Conservation (phyloP, 2,113 vertebrate species). For the Hoplias malabaricus region DNA sequence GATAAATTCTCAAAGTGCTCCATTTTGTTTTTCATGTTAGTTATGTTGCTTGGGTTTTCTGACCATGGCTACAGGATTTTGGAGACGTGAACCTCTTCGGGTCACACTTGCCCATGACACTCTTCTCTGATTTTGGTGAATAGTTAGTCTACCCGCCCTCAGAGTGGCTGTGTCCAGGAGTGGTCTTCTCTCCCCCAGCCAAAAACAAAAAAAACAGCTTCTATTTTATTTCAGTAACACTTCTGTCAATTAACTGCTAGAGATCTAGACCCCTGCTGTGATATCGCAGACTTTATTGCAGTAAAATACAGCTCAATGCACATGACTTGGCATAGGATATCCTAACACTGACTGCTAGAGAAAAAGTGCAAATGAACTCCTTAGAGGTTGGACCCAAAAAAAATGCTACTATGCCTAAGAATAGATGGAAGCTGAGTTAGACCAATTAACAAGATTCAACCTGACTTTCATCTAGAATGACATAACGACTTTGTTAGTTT, state of each 20-base stretch:
- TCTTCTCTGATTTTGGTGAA: no score
- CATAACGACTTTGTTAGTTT: background rate
- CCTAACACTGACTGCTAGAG: background rate
- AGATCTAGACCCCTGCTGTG: background rate
- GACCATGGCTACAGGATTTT: no score
- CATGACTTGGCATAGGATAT: conserved; percentile 56
- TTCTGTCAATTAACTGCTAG: background rate
- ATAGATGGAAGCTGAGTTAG: background rate
- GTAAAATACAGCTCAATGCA: conserved; percentile 24
- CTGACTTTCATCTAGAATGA: background rate
- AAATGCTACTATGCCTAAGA: background rate
- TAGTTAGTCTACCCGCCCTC: no score
- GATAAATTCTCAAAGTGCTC: no score
- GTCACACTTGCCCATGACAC: no score
- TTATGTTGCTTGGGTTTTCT: no score
- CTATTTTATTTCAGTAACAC: conserved; percentile 1
- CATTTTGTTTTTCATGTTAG: no score
- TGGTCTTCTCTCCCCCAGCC: background rate
- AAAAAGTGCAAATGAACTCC: background rate
- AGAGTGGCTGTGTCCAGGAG: background rate
- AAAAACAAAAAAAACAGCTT: background rate
- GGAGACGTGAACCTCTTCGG: no score
- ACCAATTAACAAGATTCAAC: background rate
- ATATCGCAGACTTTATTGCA: background rate
- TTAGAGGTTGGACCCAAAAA: background rate